Evolutionary conservation across 2,113 vertebrate genomes (phyloP), one percentile per base, ranked within the genome.

Genomic region (Stigmatopora argus): DNA sequence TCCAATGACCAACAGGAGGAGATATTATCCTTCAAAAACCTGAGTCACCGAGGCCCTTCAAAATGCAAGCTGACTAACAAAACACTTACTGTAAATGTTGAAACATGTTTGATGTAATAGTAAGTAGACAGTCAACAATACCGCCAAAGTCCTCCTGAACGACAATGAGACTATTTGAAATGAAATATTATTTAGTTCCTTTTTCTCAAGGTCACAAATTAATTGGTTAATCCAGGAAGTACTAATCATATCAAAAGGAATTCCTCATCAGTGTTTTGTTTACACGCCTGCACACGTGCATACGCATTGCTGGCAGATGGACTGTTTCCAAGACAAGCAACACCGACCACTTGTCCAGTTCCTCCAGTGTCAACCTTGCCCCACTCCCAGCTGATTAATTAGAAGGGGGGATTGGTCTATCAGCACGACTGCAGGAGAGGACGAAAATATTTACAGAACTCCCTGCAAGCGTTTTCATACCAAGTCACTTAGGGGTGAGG

Each of bases 371-470:
- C 61, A 14, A 66, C 64, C 70, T 69, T 64, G 48, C 57, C 74
- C 17, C 66, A 74, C 79, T 82, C 75, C 75, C 76, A 61, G 0
- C 41, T 81, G 85, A 89, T 89, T 89, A 84, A 89, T 90, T 82
- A 73, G 77, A 26, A 70, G 79, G 78, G 74, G 75, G 75, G 80
- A 83, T 83, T 79, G 78, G 78, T 87, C 74, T 70, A 80, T 86
- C 69, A 71, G 79, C 77, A 66, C 64, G 74, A 4, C 71, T 3
- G 59, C 80, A 75, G 86, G 85, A 85, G 85, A 84, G 49, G 74
- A 79, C 71, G 70, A 89, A 83, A 88, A 88, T 88, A 88, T 90
- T 90, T 87, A 86, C 88, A 84, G 65, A 87, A 71, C 85, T 83
- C 83, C 81, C 74, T 71, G 73, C 66, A 84, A 79, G 71, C 66